Conservation (phyloP, 2,113 vertebrate genomes). For the Thamnophis sirtalis region DNA sequence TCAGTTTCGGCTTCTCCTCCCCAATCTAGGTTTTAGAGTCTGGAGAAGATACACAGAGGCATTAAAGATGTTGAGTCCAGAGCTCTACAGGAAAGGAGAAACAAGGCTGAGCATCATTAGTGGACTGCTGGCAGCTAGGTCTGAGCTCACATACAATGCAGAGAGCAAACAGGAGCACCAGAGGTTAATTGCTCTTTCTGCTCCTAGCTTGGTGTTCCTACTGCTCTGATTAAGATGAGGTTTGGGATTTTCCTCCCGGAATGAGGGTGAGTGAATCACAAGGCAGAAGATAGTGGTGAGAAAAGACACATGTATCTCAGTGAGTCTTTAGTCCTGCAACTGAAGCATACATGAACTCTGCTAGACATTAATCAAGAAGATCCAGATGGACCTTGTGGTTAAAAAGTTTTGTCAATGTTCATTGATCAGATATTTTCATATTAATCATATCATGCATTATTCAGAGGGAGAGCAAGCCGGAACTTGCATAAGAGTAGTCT, state of each 20-base stretch:
- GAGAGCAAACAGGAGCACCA: not conserved
- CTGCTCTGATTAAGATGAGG: not conserved
- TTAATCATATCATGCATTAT: constrained; percentile 13
- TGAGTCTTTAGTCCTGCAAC: not conserved
- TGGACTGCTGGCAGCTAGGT: not conserved
- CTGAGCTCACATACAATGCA: not conserved
- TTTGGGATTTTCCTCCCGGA: not conserved
- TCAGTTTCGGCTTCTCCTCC: not conserved
- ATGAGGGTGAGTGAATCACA: not conserved
- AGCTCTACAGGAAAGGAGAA: not conserved
- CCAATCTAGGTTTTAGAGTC: not conserved
- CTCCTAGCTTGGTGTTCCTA: not conserved
- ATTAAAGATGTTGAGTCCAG: not conserved
- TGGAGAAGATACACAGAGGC: not conserved
- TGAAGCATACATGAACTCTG: not conserved
- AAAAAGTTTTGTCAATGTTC: constrained; percentile 15
- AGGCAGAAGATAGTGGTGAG: not conserved
- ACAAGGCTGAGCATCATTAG: not conserved
- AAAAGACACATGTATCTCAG: not conserved
- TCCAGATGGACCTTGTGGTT: constrained; percentile 16
- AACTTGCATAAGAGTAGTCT: not conserved
- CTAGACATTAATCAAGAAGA: constrained; percentile 6
- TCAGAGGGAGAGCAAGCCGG: not conserved
- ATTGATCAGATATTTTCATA: constrained; percentile 8
- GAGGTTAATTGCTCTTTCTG: not conserved